phyloP scores from a whole-genome alignment of 2,888 invertebrate species.

The Galerucella pusilla region DNA sequence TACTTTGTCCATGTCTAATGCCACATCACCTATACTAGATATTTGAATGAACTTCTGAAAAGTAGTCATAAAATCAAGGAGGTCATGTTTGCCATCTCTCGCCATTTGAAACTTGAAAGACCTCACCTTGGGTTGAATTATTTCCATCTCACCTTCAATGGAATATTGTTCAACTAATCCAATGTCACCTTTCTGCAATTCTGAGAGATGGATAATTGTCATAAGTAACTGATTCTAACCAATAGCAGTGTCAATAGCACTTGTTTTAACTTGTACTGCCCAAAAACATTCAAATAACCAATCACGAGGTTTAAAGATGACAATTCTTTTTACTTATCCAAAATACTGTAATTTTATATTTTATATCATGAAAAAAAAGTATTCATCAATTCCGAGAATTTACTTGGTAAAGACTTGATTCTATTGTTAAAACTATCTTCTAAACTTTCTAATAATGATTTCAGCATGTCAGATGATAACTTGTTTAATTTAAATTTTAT shows the following conservation, averaged over 20 bases:
- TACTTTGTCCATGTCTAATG: no score
- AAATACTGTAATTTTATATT: slow-evolving; percentile 31
- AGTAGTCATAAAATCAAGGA: no score
- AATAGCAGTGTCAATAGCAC: slow-evolving; percentile 68
- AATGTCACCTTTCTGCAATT: slow-evolving; percentile 66
- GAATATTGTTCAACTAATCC: slow-evolving; percentile 68
- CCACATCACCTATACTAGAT: no score
- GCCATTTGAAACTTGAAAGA: no score
- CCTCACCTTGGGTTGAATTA: no score
- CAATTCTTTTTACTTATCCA: slow-evolving; percentile 73
- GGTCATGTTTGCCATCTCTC: no score
- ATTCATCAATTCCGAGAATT: slow-evolving; percentile 71
- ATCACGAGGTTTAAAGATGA: slow-evolving; percentile 73
- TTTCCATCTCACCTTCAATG: slow-evolving; percentile 47
- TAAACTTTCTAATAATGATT: slow-evolving; percentile 67
- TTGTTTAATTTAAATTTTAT: slow-evolving; percentile 59
- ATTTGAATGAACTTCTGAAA: no score
- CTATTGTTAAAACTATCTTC: slow-evolving; percentile 72
- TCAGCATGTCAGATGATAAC: slow-evolving; percentile 60
- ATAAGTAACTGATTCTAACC: slow-evolving; percentile 70
- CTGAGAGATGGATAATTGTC: slow-evolving; percentile 68
- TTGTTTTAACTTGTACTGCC: slow-evolving; percentile 68
- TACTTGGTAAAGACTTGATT: slow-evolving; percentile 73
- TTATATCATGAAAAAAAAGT: background rate
- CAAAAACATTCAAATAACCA: slow-evolving; percentile 74